Evolutionary conservation across 2,888 invertebrate genomes (phyloP), one percentile per base, ranked within the genome.

Genomic region (Phania funesta): DNA sequence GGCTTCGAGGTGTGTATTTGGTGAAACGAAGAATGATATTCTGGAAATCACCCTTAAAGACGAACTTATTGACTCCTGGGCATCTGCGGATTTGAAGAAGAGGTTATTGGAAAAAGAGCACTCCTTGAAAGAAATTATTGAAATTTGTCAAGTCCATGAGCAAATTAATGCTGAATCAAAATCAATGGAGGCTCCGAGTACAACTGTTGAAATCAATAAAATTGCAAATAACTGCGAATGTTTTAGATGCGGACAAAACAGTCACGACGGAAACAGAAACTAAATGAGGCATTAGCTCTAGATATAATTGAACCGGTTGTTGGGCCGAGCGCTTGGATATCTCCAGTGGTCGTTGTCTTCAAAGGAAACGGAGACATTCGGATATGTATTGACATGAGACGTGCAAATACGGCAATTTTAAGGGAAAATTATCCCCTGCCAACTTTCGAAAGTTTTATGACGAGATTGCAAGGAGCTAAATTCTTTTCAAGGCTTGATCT

Each of bases 221-320:
- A n/a, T n/a, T n/a, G n/a, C n/a, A n/a, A n/a, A n/a, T n/a, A n/a
- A n/a, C n/a, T n/a, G n/a, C n/a, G n/a, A n/a, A n/a, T n/a, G n/a
- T n/a, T n/a, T n/a, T n/a, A n/a, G n/a, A n/a, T n/a, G n/a, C n/a
- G n/a, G n/a, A n/a, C n/a, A n/a, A n/a, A n/a, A n/a, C n/a, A n/a
- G n/a, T n/a, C n/a, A n/a, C n/a, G n/a, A n/a, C n/a, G n/a, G n/a
- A n/a, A n/a, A n/a, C n/a, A n/a, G n/a, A 68, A 74, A 80, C 9
- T 84, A 16, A 80, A 85, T 60, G 86, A 86, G 73, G 80, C 84
- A 46, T 56, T 84, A 26, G 75, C 81, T 16, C 52, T 35, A 13
- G 87, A 87, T 48, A 88, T 88, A 29, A 89, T 89, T 26, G 87
- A 88, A 81, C 84, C 79, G 52, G 87, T 89, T 20, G 78, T 82